A percentile compares a stretch with the other conserved stretches of the same genome.
These are phyloP conservation scores for Hafferia zeledoni DNA, from an alignment of 2,797 vertebrate genomes.

Conservation along the genomic window DNA sequence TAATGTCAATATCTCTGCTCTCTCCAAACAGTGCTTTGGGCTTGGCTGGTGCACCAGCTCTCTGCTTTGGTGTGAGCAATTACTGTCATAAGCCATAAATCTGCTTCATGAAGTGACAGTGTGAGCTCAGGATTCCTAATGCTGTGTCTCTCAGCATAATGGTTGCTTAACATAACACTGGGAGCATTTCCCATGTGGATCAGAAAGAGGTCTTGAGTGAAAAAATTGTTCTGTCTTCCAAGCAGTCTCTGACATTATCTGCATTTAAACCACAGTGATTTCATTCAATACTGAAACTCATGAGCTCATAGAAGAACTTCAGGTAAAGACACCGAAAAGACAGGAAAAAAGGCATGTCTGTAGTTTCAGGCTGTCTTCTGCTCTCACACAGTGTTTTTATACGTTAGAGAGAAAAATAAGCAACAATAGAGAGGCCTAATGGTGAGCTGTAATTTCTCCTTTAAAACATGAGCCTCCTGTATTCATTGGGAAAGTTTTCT, in stretches of 20 bases:
- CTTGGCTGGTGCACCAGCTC: background rate
- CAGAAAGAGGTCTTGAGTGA: slow-evolving; percentile 7
- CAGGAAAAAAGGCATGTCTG: background rate
- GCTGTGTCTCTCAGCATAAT: slow-evolving; percentile 24
- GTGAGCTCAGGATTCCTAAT: slow-evolving; percentile 16
- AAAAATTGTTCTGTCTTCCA: slow-evolving; percentile 16
- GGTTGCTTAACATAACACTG: slow-evolving; percentile 46
- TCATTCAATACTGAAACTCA: background rate
- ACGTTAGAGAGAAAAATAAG: background rate
- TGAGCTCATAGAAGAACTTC: background rate
- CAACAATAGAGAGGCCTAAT: background rate
- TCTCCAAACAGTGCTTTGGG: background rate
- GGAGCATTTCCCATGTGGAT: slow-evolving; percentile 38
- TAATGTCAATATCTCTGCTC: background rate
- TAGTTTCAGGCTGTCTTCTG: background rate
- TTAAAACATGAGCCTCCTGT: background rate
- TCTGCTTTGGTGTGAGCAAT: slow-evolving; percentile 26
- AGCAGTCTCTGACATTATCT: background rate
- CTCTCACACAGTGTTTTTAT: background rate
- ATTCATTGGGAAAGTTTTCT: background rate
- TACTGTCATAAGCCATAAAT: slow-evolving; percentile 44
- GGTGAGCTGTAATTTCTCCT: background rate
- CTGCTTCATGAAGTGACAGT: background rate
- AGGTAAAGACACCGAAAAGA: background rate
- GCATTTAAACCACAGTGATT: background rate